A percentile compares a stretch with the other conserved stretches of the same genome.
Conservation (phyloP, 92 coral and sea anemone species). For the Diadumene lineata region DNA sequence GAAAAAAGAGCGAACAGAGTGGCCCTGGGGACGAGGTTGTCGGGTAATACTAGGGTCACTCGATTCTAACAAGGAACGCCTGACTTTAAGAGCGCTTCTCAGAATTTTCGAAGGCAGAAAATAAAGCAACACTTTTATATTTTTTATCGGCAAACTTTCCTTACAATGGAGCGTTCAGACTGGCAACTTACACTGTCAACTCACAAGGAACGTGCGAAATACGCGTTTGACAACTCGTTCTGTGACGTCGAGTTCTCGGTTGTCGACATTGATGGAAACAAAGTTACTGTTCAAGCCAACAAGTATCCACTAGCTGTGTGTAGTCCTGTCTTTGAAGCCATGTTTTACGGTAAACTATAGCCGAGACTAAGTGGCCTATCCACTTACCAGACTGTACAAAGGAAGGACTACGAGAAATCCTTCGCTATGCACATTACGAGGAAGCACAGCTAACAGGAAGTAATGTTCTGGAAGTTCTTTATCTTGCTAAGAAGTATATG, state of each 20-base stretch:
- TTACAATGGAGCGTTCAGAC: background rate
- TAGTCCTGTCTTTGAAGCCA: constrained; percentile 60
- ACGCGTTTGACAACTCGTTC: constrained; percentile 5
- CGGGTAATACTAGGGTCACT: too few species aligned
- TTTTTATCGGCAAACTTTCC: too few species aligned
- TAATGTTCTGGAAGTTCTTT: background rate
- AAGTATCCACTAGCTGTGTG: constrained; percentile 59
- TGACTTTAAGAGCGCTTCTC: too few species aligned
- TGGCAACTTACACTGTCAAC: constrained; percentile 61
- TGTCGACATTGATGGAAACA: background rate
- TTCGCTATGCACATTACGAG: background rate
- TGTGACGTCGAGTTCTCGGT: constrained; percentile 9
- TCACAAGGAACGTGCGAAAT: constrained; percentile 48
- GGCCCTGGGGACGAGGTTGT: too few species aligned
- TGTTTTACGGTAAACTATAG: constrained; percentile 13
- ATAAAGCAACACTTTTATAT: too few species aligned
- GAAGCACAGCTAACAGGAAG: background rate
- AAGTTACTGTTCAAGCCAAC: background rate
- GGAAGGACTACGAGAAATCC: background rate
- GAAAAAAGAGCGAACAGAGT: too few species aligned
- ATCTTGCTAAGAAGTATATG: background rate
- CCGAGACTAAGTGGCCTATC: background rate
- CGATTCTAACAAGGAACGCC: too few species aligned
- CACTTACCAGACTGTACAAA: background rate
- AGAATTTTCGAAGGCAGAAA: too few species aligned